A percentile compares a stretch with the other conserved stretches of the same genome.
Evolutionary conservation across 2,113 vertebrate genomes (phyloP).

Genomic region (Lophius piscatorius): DNA sequence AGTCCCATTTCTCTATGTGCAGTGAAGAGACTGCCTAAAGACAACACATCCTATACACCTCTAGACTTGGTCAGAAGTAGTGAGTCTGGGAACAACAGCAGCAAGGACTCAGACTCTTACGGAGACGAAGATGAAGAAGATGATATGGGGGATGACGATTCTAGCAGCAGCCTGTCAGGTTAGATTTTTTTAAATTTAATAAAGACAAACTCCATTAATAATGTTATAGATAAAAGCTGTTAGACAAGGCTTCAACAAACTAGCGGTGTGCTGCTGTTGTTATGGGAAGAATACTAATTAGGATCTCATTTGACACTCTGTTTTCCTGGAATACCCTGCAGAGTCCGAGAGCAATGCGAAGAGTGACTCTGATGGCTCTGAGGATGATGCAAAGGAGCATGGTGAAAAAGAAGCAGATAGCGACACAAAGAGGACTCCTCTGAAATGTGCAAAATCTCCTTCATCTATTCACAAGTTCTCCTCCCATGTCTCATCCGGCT

Average conservation of each 20-base stretch:
- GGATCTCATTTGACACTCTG: constrained; percentile 16
- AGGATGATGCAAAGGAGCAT: constrained; percentile 88
- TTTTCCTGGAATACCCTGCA: constrained; percentile 64
- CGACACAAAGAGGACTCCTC: constrained; percentile 82
- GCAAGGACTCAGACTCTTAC: constrained; percentile 91
- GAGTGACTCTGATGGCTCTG: constrained; percentile 89
- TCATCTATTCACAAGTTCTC: constrained; percentile 52
- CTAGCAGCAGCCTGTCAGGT: constrained; percentile 94
- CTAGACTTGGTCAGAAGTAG: constrained; percentile 83
- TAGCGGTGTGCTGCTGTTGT: constrained; percentile 1
- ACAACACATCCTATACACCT: constrained; percentile 75
- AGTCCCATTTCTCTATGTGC: constrained; percentile 59
- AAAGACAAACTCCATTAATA: neutral
- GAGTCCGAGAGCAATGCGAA: constrained; percentile 93
- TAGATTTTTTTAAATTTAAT: constrained; percentile 21
- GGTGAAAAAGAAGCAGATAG: constrained; percentile 87
- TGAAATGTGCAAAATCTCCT: constrained; percentile 79
- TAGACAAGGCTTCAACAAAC: constrained; percentile 2
- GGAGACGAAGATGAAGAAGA: constrained; percentile 85
- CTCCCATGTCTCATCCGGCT: constrained; percentile 77
- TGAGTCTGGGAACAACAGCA: constrained; percentile 89
- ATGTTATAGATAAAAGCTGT: constrained; percentile 6
- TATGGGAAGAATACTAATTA: constrained; percentile 42
- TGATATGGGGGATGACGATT: constrained; percentile 79
- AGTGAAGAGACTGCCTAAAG: constrained; percentile 67